Base-by-base conservation (phyloP, 2,797 vertebrate species). In the Spinibarbus caldwelli region DNA sequence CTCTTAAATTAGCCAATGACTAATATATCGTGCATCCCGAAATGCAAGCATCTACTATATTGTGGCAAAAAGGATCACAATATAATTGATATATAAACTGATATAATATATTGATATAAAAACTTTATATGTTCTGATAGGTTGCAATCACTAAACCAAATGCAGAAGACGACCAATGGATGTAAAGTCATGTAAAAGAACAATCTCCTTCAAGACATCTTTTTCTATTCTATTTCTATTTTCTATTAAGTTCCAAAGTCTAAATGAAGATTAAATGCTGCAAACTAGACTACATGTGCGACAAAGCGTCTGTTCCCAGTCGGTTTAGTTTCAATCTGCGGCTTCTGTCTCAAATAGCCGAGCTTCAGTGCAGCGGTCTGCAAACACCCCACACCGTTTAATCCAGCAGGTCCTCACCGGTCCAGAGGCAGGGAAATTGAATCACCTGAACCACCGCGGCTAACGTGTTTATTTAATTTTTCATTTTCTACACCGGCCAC, bases 301-400 rank as follows among this genome's bases (percentile, higher is more conserved):
- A 64, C 38, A 64, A 81, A 75, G 17, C 14, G 38, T 3, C 2
- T 57, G 14, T 78, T 62, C 68, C 73, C 31, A 15, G 23, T 43
- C 6, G 34, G 72, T 72, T 86, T 84, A 77, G 81, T 73, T 86
- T 38, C 14, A 78, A 92, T 93, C 92, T 90, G 87, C 91, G 93
- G 90, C 89, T 88, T 85, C 93, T 89, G 91, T 90, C 90, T 91
- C 88, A 79, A 90, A 90, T 86, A 88, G 87, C 87, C 89, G 79
- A 89, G 70, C 52, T 57, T 90, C 85, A 83, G 90, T 89, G 90
- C 88, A 89, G 80, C 86, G 90, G 91, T 91, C 88, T 88, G 91
- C 89, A 89, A 84, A 89, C 90, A 89, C 82, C 62, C 83, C 84
- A 86, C 86, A 68, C 38, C 80, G 90, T 90, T 89, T 90, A 91